Evolutionary conservation across 2,113 vertebrate species (phyloP).

Genomic region (Procavia capensis): DNA sequence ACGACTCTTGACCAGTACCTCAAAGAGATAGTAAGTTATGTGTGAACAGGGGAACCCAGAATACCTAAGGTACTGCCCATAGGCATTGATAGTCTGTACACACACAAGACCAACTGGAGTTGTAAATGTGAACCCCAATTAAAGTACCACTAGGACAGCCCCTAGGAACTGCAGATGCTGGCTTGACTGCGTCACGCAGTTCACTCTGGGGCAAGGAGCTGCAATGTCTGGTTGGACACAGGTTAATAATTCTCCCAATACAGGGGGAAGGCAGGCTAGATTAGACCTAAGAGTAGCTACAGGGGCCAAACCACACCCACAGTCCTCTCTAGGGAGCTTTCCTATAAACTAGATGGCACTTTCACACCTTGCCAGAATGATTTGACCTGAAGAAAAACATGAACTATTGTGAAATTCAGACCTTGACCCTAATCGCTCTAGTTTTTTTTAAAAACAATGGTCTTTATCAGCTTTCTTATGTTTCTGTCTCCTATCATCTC

Average conservation of each 20-base stretch:
- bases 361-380: not conserved
- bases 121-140: not conserved
- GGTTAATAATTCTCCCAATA: not conserved
- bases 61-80: not conserved
- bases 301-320: not conserved
- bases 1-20: not conserved
- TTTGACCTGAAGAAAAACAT: not conserved
- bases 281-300: not conserved
- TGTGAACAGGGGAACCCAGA: not conserved
- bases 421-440: not conserved
- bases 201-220: not conserved
- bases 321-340: not conserved
- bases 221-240: not conserved
- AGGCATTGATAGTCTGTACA: not conserved
- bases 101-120: not conserved
- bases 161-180: not conserved
- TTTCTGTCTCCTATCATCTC: conserved; percentile 11
- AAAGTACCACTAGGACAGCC: not conserved
- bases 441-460: not conserved
- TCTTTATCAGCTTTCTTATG: not conserved
- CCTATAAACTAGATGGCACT: not conserved
- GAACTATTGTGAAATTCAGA: not conserved
- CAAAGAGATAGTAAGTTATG: not conserved
- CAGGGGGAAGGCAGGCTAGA: not conserved
- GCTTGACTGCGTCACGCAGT: not conserved